Evolutionary conservation across 2,888 invertebrate species (phyloP), one percentile per base, ranked within the genome.

Genomic region (Kuschelorhynchus macadamiae): DNA sequence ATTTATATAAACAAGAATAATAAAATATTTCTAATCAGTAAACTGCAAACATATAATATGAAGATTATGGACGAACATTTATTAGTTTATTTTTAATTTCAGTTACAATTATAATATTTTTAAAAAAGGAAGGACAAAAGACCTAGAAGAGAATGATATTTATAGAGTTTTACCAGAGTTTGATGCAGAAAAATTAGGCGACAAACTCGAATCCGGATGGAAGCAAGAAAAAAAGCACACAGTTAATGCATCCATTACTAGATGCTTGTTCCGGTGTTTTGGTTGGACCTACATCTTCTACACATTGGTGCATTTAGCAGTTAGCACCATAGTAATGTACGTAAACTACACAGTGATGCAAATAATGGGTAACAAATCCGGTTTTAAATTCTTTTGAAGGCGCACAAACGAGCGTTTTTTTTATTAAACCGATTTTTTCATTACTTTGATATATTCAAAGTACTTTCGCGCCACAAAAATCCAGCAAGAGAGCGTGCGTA

Each of bases 111-210:
- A 16, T 12, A 46, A 41, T 16, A 62, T 67, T 20, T 25, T 70
- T 7, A 66, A 59, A 39, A 66, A 62, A 52, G 66, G 70, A n/a
- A 32, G 33, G 8, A 18, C 39, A 39, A 25, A 53, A 3, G 70
- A 62, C 25, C 16, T 70, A 14, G 47, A 66, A 46, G 70, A 70
- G 50, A 53, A 66, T 18, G 66, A 70, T 44, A 21, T 70, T 11
- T 70, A 70, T 30, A 56, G 41, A 32, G 59, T 70, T 4, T 9
- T 66, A 17, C 70, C 70, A 16, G 18, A 49, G 14, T 62, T 62
- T 17, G 44, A 55, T 21, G 44, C 70, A 2, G 52, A 66, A 46
- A 49, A 18, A 25, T 14, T 70, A 17, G 70, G 70, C 11, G 61
- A 66, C 36, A 41, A 49, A 52, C 56, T 70, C 32, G 66, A 70